Base-by-base conservation (phyloP, 1,140 invertebrate genomes). In the Agrilus planipennis region DNA sequence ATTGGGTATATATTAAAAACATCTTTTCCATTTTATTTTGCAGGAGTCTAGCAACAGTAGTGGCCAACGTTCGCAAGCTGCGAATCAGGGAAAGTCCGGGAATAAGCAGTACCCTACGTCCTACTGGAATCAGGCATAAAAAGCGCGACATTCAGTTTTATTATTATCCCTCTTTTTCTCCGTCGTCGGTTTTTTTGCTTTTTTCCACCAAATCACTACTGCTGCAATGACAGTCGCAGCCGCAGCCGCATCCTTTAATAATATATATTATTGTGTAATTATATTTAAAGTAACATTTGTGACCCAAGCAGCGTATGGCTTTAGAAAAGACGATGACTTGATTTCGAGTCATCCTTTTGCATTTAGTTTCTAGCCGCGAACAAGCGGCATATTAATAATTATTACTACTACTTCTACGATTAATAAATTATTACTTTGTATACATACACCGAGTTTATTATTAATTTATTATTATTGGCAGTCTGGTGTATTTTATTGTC, bases 31-130 rank as follows among this genome's bases (percentile, higher is more conserved):
- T n/a, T 39, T 41, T 30, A 44, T 36, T 45, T 60, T 60, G 4
- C 69, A 80, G 69, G 79, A 82, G 52, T 75, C 76, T 28, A 65
- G 65, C 14, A 77, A 70, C 52, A 77, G 69, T 54, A 71, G 70
- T 40, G 77, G 76, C 17, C 77, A 79, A 52, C 70, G 79, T 50
- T 72, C 77, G 37, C 78, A 77, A 47, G 65, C 73, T 34, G 74
- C 71, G 51, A 76, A 72, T 51, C 77, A 78, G 56, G 74, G 76
- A 32, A 81, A 82, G 59, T 65, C 74, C 43, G 74, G 74, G 46
- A 67, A 73, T 16, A 82, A 82, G 54, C 73, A 74, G 50, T 78
- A 77, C 49, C 72, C 67, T 55, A 68, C 69, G 39, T 68, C 63
- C 27, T 78, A 77, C 50, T 78, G 76, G 76, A 67, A 60, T 39